phyloP scores from a whole-genome alignment of 2,797 vertebrate genomes.

The Mus spretus region DNA sequence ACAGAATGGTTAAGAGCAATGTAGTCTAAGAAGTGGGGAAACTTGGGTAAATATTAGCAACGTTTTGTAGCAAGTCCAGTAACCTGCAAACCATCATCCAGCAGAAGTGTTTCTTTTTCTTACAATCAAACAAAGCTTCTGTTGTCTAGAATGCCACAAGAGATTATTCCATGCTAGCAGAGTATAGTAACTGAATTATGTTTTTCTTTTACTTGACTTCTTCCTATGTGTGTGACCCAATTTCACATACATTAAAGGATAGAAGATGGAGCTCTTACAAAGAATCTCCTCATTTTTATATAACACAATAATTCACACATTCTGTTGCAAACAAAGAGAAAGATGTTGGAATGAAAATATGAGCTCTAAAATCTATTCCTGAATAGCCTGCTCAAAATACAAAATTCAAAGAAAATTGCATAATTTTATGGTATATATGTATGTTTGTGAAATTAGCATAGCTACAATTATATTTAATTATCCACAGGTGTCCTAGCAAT shows the following conservation, averaged over 20 bases:
- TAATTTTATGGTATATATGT: neutral
- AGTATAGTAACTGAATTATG: neutral
- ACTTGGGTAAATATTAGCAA: conserved; percentile 52
- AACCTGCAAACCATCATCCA: conserved; percentile 55
- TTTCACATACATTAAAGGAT: conserved; percentile 3
- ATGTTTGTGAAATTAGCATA: conserved; percentile 16
- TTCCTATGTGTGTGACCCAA: neutral
- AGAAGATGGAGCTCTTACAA: neutral
- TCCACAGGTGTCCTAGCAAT: neutral
- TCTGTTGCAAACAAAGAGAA: neutral
- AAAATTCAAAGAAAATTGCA: conserved; percentile 47
- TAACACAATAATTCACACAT: neutral
- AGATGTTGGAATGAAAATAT: neutral
- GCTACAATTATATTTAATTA: conserved; percentile 38
- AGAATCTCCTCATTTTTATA: neutral
- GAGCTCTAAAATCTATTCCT: neutral
- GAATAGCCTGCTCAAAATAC: neutral
- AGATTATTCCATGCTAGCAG: conserved; percentile 23
- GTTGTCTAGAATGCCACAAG: conserved; percentile 20
- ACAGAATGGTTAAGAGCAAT: conserved; percentile 27
- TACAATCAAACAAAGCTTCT: conserved; percentile 43
- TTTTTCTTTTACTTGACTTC: neutral
- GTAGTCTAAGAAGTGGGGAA: conserved; percentile 29
- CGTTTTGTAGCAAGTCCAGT: conserved; percentile 42
- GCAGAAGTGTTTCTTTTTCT: neutral